phyloP scores from a whole-genome alignment of 2,888 invertebrate species.

The Caenorhabditis japonica region DNA sequence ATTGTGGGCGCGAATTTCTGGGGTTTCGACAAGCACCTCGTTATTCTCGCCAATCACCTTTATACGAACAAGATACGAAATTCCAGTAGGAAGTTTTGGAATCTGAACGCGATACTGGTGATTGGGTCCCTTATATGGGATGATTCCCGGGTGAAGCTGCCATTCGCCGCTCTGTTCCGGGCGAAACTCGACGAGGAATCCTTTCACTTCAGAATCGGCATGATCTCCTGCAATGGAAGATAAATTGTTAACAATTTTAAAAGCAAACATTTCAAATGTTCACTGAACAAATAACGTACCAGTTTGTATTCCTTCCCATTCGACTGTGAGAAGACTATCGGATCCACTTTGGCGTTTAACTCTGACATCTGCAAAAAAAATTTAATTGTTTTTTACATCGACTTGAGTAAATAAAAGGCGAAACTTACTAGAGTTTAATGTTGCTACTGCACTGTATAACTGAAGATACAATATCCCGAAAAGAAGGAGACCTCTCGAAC shows the following conservation, averaged over 20 bases:
- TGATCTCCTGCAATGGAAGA: conserved; percentile 65
- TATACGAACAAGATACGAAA: conserved; percentile 76
- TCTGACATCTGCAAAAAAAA: conserved; percentile 42
- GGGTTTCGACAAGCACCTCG: conserved; percentile 76
- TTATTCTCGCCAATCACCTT: conserved; percentile 75
- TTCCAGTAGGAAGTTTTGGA: conserved; percentile 75
- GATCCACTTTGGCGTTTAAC: conserved; percentile 65
- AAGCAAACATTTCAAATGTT: no score
- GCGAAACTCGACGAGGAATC: conserved; percentile 77
- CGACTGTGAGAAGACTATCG: conserved; percentile 76
- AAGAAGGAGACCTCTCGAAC: conserved; percentile 61
- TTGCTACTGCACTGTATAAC: conserved; percentile 25
- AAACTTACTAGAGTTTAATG: conserved; percentile 44
- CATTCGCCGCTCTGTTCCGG: conserved; percentile 74
- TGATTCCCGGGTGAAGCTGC: conserved; percentile 77
- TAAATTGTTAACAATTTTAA: no score
- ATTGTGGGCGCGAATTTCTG: conserved; percentile 77
- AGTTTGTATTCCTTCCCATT: conserved; percentile 78
- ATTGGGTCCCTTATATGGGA: conserved; percentile 77
- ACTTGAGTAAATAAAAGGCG: background rate
- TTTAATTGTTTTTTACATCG: background rate
- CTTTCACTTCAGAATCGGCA: conserved; percentile 75
- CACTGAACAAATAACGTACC: conserved; percentile 38
- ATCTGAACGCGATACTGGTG: conserved; percentile 77
- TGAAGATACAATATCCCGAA: conserved; percentile 49